Evolutionary conservation across 2,113 vertebrate species (phyloP), one percentile per base, ranked within the genome.

Genomic region (Apodemus speciosus): DNA sequence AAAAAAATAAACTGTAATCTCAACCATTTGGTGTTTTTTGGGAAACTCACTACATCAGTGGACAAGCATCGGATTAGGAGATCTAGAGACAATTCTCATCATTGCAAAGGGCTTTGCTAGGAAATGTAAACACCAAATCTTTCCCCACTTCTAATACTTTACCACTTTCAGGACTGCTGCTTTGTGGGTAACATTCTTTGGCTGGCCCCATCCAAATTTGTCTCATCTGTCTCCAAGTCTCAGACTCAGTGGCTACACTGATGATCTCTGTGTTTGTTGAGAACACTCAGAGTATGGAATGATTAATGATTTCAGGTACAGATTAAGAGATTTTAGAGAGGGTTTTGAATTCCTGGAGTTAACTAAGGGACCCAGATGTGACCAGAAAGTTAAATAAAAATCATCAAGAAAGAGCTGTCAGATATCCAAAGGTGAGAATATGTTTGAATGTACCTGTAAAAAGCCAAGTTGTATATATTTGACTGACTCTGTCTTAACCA

Each of bases 121-220:
- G 21, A 30, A 60, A 69, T 35, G 14, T 43, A 69, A 46, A 1
- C 38, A 56, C 77, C 15, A 60, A 16, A 71, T 21, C 9, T 75
- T n/a, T 56, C n/a, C 3, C 14, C 87, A 20, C 1, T 9, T 75
- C 16, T 20, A 68, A 10, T 60, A 84, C 43, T 56, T 87, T 16
- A 27, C 10, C 40, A 21, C 46, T 68, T 15, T 3, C 7, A 0
- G 15, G 13, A 5, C 1, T 40, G 0, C 9, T 14, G 8, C 25
- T 77, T 53, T 40, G 6, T 89, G 56, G 49, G 81, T 30, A 66
- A 32, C 11, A 13, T 79, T 32, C 23, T 2, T 16, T 88, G 68
- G 9, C 23, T 30, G 21, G 15, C 27, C 30, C 32, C 40, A 3
- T 58, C 53, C 69, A 80, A 2, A 85, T 56, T 51, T 79, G 8